phyloP scores from a whole-genome alignment of 1,140 invertebrate genomes.

The Philaenus spumarius region DNA sequence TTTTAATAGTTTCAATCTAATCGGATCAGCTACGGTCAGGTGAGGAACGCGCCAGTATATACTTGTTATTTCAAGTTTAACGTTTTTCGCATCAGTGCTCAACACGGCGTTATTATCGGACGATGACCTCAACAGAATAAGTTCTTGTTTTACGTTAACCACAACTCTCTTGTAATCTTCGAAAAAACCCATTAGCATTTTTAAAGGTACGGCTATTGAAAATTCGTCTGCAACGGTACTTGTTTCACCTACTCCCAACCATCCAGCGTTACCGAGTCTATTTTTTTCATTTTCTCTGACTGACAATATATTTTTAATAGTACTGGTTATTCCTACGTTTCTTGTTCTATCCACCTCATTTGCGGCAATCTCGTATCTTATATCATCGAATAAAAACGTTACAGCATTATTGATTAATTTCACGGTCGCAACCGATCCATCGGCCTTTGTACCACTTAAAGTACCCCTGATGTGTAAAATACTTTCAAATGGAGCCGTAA shows the following conservation, averaged over 20 bases:
- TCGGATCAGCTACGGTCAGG: conserved; percentile 25
- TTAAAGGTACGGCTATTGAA: conserved; percentile 37
- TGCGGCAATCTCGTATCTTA: conserved; percentile 41
- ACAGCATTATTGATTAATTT: conserved; percentile 11
- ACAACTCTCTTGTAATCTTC: conserved; percentile 43
- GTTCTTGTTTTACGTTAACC: conserved; percentile 41
- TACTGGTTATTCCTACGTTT: conserved; percentile 37
- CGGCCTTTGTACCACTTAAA: neutral
- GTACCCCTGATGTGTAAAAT: conserved; percentile 35
- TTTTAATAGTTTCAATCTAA: conserved; percentile 18
- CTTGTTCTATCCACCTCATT: conserved; percentile 39
- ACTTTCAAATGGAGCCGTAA: conserved; percentile 34
- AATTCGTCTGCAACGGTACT: conserved; percentile 25
- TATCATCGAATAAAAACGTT: conserved; percentile 40
- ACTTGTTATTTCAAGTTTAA: conserved; percentile 28
- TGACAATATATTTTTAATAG: conserved; percentile 39
- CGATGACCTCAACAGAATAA: conserved; percentile 37
- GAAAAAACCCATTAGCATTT: conserved; percentile 38
- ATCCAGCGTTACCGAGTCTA: conserved; percentile 31
- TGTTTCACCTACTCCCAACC: conserved; percentile 16
- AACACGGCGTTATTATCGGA: conserved; percentile 27
- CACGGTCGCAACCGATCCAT: neutral
- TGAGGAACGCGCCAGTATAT: conserved; percentile 32
- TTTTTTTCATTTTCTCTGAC: conserved; percentile 25
- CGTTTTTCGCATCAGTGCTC: conserved; percentile 2